Conservation (phyloP, 2,888 invertebrate species). For the Papilio gigon region DNA sequence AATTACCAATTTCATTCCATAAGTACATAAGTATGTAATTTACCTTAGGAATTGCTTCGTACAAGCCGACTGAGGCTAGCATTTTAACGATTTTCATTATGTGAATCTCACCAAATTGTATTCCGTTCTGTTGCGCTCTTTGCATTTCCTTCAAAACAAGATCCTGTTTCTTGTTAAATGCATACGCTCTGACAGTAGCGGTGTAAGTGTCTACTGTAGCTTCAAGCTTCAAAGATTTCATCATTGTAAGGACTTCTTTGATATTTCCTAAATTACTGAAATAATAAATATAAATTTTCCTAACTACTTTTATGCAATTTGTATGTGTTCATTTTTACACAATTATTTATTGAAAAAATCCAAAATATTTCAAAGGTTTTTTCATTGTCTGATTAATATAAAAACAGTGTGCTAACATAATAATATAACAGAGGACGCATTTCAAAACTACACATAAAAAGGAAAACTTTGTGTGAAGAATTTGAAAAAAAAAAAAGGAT, state of each 20-base stretch:
- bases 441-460: background rate
- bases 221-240: conserved; percentile 81
- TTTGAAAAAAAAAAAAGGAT: no score
- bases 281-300: conserved; percentile 3
- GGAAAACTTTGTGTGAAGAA: no score
- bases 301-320: no score
- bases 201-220: conserved; percentile 76
- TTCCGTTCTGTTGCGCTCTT: conserved; percentile 55
- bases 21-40: background rate
- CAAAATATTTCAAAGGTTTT: no score
- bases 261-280: conserved; percentile 69
- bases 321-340: no score
- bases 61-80: conserved; percentile 57
- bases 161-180: conserved; percentile 69
- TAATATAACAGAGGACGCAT: no score
- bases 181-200: conserved; percentile 75
- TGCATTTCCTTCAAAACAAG: conserved; percentile 64
- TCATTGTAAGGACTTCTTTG: conserved; percentile 79
- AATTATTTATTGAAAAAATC: no score
- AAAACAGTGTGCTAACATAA: no score
- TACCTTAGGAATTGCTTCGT: conserved; percentile 52
- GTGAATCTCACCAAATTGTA: conserved; percentile 67
- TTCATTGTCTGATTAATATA: no score
- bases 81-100: conserved; percentile 78
- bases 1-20: no score